Percentiles rank a stretch among this genome's conserved stretches.
phyloP scores from a whole-genome alignment of 2,113 vertebrate species.

The Channa argus region DNA sequence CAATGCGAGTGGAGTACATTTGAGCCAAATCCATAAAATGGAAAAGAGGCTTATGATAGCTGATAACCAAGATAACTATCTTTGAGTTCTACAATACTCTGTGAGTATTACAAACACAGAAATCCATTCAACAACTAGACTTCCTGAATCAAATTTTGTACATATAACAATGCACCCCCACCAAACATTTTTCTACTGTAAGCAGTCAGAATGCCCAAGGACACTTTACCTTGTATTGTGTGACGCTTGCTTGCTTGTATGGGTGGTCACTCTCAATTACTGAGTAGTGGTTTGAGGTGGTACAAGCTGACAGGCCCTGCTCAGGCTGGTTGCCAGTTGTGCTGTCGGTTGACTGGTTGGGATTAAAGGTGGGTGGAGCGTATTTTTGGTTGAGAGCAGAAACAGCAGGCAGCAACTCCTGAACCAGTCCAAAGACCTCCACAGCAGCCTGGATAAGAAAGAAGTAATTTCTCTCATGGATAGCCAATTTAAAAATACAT shows the following conservation, averaged over 20 bases:
- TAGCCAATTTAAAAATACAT: neutral
- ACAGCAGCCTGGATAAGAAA: conserved; percentile 89
- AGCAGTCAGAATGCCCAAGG: neutral
- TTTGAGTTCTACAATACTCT: too few species aligned
- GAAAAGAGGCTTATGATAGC: too few species aligned
- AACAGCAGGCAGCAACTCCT: conserved; percentile 94
- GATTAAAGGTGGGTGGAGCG: conserved; percentile 97
- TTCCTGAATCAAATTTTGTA: too few species aligned
- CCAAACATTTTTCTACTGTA: too few species aligned
- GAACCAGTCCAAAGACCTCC: conserved; percentile 97
- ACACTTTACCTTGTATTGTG: conserved; percentile 91
- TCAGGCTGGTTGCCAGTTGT: conserved; percentile 97
- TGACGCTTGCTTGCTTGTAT: conserved; percentile 94
- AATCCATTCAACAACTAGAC: too few species aligned
- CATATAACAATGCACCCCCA: too few species aligned
- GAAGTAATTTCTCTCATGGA: neutral
- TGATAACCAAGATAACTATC: too few species aligned
- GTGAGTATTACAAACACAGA: too few species aligned
- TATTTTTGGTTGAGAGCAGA: conserved; percentile 98
- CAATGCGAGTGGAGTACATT: too few species aligned
- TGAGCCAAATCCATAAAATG: too few species aligned
- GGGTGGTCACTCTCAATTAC: conserved; percentile 98
- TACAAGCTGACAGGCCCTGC: conserved; percentile 95
- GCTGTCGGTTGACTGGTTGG: conserved; percentile 98
- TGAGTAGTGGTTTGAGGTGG: conserved; percentile 96